These are phyloP conservation scores for Sylvietta virens DNA, from an alignment of 2,113 vertebrate species.

Conservation along the genomic window DNA sequence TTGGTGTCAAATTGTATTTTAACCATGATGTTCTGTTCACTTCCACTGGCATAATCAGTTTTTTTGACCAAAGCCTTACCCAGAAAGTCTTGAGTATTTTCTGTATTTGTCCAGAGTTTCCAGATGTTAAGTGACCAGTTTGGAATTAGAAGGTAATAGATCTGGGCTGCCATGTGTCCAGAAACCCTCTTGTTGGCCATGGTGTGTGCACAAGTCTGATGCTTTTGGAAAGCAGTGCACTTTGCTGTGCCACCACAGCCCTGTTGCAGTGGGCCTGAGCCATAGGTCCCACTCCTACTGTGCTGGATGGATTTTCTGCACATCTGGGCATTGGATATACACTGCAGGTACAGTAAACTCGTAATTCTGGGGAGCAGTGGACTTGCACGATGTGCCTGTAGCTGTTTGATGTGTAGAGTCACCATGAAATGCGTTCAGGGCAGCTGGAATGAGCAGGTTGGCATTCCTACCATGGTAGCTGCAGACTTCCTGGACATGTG, in stretches of 20 bases:
- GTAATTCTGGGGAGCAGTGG: background rate
- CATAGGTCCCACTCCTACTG: background rate
- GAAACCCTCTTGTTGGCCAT: background rate
- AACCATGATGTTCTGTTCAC: background rate
- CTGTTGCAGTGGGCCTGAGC: background rate
- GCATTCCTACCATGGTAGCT: background rate
- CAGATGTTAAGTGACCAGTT: background rate
- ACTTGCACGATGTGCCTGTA: background rate
- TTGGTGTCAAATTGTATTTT: background rate
- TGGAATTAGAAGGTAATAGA: background rate
- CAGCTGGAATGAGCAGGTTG: background rate
- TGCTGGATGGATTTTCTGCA: background rate
- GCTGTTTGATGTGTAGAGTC: background rate
- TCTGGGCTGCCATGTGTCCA: background rate
- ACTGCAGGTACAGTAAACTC: background rate
- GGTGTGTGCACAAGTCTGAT: background rate
- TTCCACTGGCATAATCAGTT: background rate
- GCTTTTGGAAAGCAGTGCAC: background rate
- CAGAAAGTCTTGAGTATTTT: background rate
- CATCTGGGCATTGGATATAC: background rate
- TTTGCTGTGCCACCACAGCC: background rate
- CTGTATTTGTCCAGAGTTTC: background rate
- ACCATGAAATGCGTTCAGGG: background rate
- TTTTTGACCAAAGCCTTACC: background rate
- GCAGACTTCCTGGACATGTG: background rate